Evolutionary conservation across 2,797 vertebrate species (phyloP).

Genomic region (Lycodopsis pacificus): DNA sequence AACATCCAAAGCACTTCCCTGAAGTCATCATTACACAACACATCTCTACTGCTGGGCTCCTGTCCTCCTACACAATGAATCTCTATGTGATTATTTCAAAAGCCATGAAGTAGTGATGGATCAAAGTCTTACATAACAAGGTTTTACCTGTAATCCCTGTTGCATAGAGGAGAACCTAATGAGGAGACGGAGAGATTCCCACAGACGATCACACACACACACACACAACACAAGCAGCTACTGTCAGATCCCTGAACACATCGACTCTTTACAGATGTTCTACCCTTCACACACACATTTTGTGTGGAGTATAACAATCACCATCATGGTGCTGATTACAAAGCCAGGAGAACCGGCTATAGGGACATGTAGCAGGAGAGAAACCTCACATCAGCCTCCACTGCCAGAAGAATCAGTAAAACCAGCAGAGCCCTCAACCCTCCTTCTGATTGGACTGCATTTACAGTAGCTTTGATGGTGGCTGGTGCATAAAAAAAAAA

Average conservation of each 20-base stretch:
- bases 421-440: neutral
- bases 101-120: neutral
- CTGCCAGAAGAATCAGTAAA: neutral
- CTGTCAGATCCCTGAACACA: neutral
- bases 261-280: neutral
- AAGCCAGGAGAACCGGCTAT: neutral
- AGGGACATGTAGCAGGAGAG: neutral
- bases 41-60: neutral
- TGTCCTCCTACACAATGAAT: constrained; percentile 13
- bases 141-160: neutral
- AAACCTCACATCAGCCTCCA: neutral
- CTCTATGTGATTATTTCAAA: neutral
- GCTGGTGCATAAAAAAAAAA: neutral
- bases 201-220: neutral
- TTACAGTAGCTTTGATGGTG: constrained; percentile 1
- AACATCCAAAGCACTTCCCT: constrained; percentile 9
- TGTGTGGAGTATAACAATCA: neutral
- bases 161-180: constrained; percentile 17
- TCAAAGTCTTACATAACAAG: neutral
- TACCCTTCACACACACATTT: neutral
- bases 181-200: constrained; percentile 3
- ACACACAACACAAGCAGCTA: neutral
- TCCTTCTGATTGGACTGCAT: constrained; percentile 6
- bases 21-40: constrained; percentile 21
- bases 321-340: neutral